Percentiles rank a stretch among this genome's conserved stretches.
Evolutionary conservation across 2,888 invertebrate genomes (phyloP).

Genomic region (Cerceris rybyensis): DNA sequence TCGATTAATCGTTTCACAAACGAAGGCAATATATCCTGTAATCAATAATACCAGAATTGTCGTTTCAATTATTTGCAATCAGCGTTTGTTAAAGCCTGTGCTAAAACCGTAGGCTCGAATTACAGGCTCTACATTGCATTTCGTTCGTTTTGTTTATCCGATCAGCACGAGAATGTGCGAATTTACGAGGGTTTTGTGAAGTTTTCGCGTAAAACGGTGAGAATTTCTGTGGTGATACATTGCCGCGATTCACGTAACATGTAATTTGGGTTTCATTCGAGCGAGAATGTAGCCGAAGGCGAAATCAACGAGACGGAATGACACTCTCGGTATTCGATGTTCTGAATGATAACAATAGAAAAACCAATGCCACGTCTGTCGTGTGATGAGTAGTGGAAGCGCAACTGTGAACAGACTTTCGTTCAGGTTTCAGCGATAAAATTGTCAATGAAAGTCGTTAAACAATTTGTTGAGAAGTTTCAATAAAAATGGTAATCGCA

Average conservation of each 20-base stretch:
- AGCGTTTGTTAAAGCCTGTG: neutral
- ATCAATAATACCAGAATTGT: too few relatives aligned
- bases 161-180: neutral
- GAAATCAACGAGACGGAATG: conserved; percentile 38
- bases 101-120: neutral
- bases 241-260: conserved; percentile 12
- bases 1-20: too few relatives aligned
- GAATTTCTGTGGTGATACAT: conserved; percentile 6
- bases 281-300: conserved; percentile 1
- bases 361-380: conserved; percentile 37
- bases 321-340: conserved; percentile 25
- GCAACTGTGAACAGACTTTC: conserved; percentile 43
- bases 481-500: too few relatives aligned
- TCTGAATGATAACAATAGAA: conserved; percentile 41
- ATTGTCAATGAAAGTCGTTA: neutral
- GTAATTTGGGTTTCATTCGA: conserved; percentile 30
- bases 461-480: neutral
- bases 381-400: conserved; percentile 32
- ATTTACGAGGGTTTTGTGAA: neutral
- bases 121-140: neutral
- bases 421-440: conserved; percentile 17
- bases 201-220: neutral
- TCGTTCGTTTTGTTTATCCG: neutral
- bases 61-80: neutral
- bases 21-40: too few relatives aligned